Conservation (phyloP, 2,113 vertebrate species). For the Philantomba maxwellii region DNA sequence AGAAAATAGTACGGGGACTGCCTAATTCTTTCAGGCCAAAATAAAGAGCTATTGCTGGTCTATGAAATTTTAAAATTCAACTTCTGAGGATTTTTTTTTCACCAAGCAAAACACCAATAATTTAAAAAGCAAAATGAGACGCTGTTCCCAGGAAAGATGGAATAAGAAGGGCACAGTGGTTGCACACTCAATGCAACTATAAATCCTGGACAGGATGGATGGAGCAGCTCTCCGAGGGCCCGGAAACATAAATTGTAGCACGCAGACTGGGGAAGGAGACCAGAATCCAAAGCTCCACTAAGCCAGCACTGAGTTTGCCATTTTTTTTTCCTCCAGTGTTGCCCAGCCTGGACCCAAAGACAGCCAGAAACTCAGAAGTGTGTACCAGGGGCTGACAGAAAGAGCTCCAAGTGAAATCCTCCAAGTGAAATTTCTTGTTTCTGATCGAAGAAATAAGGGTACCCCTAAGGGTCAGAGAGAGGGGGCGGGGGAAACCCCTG, state of each 20-base stretch:
- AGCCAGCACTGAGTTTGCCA: not conserved
- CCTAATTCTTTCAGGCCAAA: not conserved
- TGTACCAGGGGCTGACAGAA: not conserved
- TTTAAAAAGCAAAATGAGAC: not conserved
- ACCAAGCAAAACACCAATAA: not conserved
- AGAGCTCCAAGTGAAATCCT: not conserved
- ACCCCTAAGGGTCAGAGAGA: not conserved
- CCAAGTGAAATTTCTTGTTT: not conserved
- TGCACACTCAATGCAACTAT: not conserved
- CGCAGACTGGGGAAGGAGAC: not conserved
- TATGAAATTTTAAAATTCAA: not conserved
- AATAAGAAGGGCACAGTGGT: not conserved
- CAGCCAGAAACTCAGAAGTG: not conserved
- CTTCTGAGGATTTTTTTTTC: not conserved
- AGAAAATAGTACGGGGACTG: not conserved
- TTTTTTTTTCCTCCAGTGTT: not conserved
- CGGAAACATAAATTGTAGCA: not conserved
- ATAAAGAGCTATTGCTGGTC: not conserved
- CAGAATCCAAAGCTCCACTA: not conserved
- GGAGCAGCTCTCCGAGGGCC: not conserved
- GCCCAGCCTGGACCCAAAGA: not conserved
- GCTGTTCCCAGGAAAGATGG: not conserved
- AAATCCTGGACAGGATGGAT: not conserved
- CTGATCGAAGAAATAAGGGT: not conserved
- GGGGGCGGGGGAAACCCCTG: fast-evolving